Conservation (phyloP, 2,113 vertebrate species). For the Potamarius usumacintae region DNA sequence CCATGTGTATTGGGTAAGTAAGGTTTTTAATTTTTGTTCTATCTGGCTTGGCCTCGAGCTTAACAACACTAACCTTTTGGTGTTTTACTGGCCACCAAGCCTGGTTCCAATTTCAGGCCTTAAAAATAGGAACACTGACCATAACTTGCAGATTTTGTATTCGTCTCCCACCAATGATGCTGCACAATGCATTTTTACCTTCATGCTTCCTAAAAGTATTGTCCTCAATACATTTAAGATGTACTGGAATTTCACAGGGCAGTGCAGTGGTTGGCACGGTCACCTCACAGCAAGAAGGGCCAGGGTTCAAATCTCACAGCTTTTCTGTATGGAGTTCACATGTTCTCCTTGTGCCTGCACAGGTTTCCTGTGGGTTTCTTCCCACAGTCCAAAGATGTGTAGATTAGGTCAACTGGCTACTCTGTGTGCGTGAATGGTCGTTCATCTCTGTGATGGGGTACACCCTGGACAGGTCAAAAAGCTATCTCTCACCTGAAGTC, state of each 20-base stretch:
- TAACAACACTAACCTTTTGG: neutral
- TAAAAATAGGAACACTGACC: neutral
- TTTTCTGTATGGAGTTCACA: too few species aligned
- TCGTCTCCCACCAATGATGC: neutral
- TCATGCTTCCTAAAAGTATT: neutral
- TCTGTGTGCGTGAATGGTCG: too few species aligned
- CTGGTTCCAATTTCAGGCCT: neutral
- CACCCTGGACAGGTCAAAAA: too few species aligned
- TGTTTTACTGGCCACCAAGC: neutral
- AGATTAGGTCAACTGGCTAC: too few species aligned
- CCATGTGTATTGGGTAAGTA: slow-evolving; percentile 88
- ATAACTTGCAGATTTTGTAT: neutral
- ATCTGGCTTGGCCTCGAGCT: neutral
- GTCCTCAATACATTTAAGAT: neutral
- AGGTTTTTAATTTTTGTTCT: neutral
- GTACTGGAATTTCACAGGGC: neutral
- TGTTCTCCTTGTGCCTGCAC: too few species aligned
- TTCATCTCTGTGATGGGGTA: too few species aligned
- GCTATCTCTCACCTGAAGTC: too few species aligned
- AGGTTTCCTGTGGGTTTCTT: too few species aligned
- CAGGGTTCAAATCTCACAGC: too few species aligned
- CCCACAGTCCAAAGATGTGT: too few species aligned
- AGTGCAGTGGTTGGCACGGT: too few species aligned
- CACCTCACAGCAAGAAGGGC: too few species aligned
- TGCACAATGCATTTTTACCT: neutral